Percentiles rank a stretch among this genome's conserved stretches.
phyloP scores from a whole-genome alignment of 2,113 vertebrate genomes.

The Lethenteron reissneri region DNA sequence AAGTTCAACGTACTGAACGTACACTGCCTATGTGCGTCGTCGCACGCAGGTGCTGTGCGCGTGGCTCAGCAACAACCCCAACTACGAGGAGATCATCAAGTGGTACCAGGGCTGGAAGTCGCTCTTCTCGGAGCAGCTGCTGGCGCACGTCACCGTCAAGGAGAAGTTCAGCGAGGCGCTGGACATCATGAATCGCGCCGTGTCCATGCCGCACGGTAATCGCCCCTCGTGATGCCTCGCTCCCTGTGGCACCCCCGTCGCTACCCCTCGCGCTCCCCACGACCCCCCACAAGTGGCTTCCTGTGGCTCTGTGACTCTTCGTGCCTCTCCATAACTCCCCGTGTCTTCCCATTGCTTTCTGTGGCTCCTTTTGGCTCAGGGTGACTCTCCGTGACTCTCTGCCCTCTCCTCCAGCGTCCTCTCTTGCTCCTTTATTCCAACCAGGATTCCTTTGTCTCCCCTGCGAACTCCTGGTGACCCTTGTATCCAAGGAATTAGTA shows the following conservation, averaged over 20 bases:
- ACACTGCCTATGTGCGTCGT: background rate
- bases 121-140: slow-evolving; percentile 67
- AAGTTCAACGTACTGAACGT: too few relatives aligned
- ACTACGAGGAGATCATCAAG: slow-evolving; percentile 91
- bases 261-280: too few relatives aligned
- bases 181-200: slow-evolving; percentile 84
- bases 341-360: background rate
- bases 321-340: too few relatives aligned
- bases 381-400: background rate
- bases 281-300: too few relatives aligned
- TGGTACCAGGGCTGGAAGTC: slow-evolving; percentile 98
- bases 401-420: background rate
- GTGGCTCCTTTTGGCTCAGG: background rate
- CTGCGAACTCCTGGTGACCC: too few relatives aligned
- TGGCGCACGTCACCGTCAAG: slow-evolving; percentile 64
- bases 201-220: slow-evolving; percentile 68
- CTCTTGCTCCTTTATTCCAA: too few relatives aligned
- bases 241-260: background rate
- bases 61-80: slow-evolving; percentile 89
- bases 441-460: too few relatives aligned
- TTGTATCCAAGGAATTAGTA: too few relatives aligned
- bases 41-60: slow-evolving; percentile 65
- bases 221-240: slow-evolving; percentile 11
- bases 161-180: slow-evolving; percentile 92
- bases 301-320: too few relatives aligned